Evolutionary conservation across 2,113 vertebrate genomes (phyloP), one percentile per base, ranked within the genome.

Genomic region (Chinchilla lanigera): DNA sequence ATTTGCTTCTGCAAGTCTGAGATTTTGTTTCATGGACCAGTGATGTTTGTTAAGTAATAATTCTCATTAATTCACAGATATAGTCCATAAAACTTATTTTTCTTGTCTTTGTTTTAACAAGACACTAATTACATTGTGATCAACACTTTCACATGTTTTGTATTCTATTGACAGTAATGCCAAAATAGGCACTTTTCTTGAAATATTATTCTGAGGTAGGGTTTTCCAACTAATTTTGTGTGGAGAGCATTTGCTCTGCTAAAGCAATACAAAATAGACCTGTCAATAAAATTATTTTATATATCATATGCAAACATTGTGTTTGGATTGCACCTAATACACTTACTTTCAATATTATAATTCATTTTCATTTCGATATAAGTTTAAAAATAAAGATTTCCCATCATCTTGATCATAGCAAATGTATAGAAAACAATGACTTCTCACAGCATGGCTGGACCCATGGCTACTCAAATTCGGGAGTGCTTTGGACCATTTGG

Each of bases 81-180:
- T 16, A 91, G 22, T 54, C 82, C n/a, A 44, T 73, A 91, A 93
- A 91, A 94, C 75, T 94, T 92, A 65, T 24, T 89, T 91, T 90
- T 83, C 89, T 94, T 96, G 73, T 69, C 60, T 92, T 96, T 97
- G 94, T 97, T 96, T 96, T 52, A 78, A 38, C 65, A 97, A 93
- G 96, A 96, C 56, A 75, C 83, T 95, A 95, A 93, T 96, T 86
- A 96, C 58, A 16, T 71, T 96, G 28, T 56, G 86, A 86, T 94
- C 41, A 91, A 83, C 33, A 69, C 28, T 93, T 94, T 11, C 24
- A 67, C 19, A 44, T 80, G 89, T 86, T 96, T 98, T 93, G n/a
- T 41, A 52, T 86, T 86, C 80, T 87, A 41, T 67, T 97, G 80
- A 94, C 84, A 93, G 56, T 47, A 78, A 89, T 89, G 73, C 61